Evolutionary conservation across 2,113 vertebrate species (phyloP), one percentile per base, ranked within the genome.

Genomic region (Amazona guildingii): DNA sequence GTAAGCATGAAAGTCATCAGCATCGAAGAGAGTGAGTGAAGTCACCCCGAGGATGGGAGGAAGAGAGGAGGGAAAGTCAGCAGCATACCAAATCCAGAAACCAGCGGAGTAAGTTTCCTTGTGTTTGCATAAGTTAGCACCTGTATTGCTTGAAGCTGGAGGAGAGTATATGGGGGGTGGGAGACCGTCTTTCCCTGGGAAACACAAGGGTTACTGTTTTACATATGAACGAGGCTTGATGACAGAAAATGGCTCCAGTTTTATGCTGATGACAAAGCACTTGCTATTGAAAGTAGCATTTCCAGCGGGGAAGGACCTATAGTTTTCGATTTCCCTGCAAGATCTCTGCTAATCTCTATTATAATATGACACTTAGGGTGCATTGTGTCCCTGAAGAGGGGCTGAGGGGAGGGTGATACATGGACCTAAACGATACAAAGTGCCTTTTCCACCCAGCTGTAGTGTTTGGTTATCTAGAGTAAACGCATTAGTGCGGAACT

Each of bases 201-300:
- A 94, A 73, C 64, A 5, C 6, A 33, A 77, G 84, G 44, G 20
- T 91, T 31, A 41, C 86, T 95, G 95, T 96, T 93, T 98, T 97
- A 94, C 97, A 97, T 97, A 81, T 97, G 96, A 98, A 97, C 70
- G 59, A 89, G 90, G 63, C 19, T 23, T 90, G 92, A 92, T 94
- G 96, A 79, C 88, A 89, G 86, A 92, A 80, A 90, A 91, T 74
- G 0, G 77, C 85, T 90, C 70, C 74, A 95, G 86, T 97, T 97
- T 96, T 96, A 96, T 97, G 97, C 89, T 97, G 97, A 97, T 84
- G 78, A 17, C 37, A 76, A 72, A 73, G 91, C 69, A 44, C 77
- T 75, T 89, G 83, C 43, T 93, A 63, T 67, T 97, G 79, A 79
- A 95, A 97, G 92, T 92, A 77, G 73, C 86, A 44, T 97, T 97